Percentiles rank a stretch among this genome's conserved stretches.
Conservation (phyloP, 35 echinoderm and acorn worm species). For the Patiria miniata region DNA sequence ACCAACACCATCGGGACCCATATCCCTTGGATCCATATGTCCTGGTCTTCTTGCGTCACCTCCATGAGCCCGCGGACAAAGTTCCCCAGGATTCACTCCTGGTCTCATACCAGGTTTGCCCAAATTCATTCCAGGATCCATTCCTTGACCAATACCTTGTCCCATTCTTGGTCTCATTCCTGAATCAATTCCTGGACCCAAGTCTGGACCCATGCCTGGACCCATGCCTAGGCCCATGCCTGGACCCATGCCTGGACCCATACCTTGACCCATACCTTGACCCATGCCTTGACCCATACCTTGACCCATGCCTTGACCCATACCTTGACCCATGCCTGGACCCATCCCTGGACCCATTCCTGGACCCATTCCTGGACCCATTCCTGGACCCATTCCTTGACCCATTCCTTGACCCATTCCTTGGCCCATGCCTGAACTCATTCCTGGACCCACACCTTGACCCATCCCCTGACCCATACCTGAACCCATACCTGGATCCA, state of each 20-base stretch:
- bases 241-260: conserved; percentile 16
- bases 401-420: conserved; percentile 23
- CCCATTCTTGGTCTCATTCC: conserved; percentile 21
- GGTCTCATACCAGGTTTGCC: not conserved
- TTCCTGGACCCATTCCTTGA: conserved; percentile 3
- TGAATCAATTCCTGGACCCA: conserved; percentile 36
- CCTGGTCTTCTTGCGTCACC: conserved; percentile 6
- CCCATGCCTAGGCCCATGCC: conserved; percentile 10
- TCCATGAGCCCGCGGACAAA: not conserved
- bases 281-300: conserved; percentile 26
- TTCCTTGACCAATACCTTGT: not conserved
- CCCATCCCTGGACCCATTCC: conserved; percentile 20
- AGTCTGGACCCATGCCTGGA: conserved; percentile 6
- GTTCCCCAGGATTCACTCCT: too few species aligned
- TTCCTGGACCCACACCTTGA: conserved; percentile 10
- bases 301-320: not conserved
- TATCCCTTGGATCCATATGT: not conserved
- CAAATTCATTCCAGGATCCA: conserved; percentile 17
- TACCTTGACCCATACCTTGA: not conserved
- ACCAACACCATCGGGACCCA: not conserved
- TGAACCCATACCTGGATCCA: not conserved
- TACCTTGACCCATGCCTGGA: conserved; percentile 5
- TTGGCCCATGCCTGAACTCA: not conserved
- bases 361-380: conserved; percentile 16
- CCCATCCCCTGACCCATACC: conserved; percentile 24